Conservation (phyloP, 2,113 vertebrate genomes). For the Verasper variegatus region DNA sequence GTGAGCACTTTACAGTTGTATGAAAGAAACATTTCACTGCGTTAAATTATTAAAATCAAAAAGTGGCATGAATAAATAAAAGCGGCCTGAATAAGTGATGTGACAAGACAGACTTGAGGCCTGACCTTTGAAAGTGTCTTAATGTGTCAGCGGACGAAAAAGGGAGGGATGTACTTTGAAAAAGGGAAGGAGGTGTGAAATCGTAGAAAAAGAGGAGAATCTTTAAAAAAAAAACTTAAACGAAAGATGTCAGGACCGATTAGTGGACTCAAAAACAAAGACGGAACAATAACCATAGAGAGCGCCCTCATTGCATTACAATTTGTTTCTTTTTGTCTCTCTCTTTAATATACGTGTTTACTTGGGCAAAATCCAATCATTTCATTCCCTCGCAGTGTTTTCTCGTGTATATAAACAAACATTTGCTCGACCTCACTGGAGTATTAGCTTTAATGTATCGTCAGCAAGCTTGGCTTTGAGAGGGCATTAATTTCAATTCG, state of each 20-base stretch:
- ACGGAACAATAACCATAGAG: slow-evolving; percentile 48
- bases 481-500: slow-evolving; percentile 99
- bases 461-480: slow-evolving; percentile 90
- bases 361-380: slow-evolving; percentile 76
- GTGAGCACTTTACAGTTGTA: slow-evolving; percentile 68
- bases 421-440: slow-evolving; percentile 91
- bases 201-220: background rate
- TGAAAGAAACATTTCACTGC: slow-evolving; percentile 76
- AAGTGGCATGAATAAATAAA: slow-evolving; percentile 82
- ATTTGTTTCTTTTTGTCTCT: slow-evolving; percentile 61
- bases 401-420: slow-evolving; percentile 94
- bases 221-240: slow-evolving; percentile 14
- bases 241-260: slow-evolving; percentile 45
- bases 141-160: slow-evolving; percentile 55
- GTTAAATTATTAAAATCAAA: slow-evolving; percentile 81
- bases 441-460: slow-evolving; percentile 92
- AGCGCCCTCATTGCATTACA: slow-evolving; percentile 48
- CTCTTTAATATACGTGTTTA: slow-evolving; percentile 71
- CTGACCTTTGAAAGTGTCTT: slow-evolving; percentile 76
- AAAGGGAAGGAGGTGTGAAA: slow-evolving; percentile 1
- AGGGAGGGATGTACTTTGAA: slow-evolving; percentile 31
- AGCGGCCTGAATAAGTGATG: slow-evolving; percentile 77
- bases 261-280: slow-evolving; percentile 45
- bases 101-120: slow-evolving; percentile 74
- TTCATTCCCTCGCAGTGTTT: slow-evolving; percentile 70